Evolutionary conservation across 2,797 vertebrate genomes (phyloP).

Genomic region (Benthosema pterotum): DNA sequence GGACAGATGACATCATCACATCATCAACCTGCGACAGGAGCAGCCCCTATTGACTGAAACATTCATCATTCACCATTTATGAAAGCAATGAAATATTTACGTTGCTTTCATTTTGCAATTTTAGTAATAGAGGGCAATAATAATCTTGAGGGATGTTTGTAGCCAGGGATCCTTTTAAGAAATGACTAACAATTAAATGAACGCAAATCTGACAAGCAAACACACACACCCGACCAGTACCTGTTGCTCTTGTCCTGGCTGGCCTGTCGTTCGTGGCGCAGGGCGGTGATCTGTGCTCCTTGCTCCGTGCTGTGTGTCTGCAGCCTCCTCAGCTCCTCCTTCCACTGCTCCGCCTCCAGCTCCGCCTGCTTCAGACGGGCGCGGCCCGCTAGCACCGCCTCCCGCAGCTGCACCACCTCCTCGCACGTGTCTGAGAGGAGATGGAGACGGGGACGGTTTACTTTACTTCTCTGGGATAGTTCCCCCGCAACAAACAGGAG

Average conservation of each 20-base stretch:
- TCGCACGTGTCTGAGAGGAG: slow-evolving; percentile 73
- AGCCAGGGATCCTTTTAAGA: too few relatives aligned
- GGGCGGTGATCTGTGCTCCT: slow-evolving; percentile 79
- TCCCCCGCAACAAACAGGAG: too few relatives aligned
- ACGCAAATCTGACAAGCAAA: too few relatives aligned
- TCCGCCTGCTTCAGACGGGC: slow-evolving; percentile 85
- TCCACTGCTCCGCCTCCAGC: slow-evolving; percentile 85
- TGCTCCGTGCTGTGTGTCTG: slow-evolving; percentile 84
- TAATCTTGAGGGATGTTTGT: too few relatives aligned
- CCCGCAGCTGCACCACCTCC: slow-evolving; percentile 82
- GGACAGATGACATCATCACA: too few relatives aligned
- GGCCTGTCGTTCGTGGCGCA: slow-evolving; percentile 82
- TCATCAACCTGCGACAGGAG: too few relatives aligned
- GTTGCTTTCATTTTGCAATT: too few relatives aligned
- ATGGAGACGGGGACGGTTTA: background rate
- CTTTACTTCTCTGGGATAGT: background rate
- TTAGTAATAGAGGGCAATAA: too few relatives aligned
- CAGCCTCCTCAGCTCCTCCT: slow-evolving; percentile 78
- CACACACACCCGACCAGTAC: slow-evolving; percentile 57
- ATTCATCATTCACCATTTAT: too few relatives aligned
- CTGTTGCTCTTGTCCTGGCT: slow-evolving; percentile 87
- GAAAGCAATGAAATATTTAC: too few relatives aligned
- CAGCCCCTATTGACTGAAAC: too few relatives aligned
- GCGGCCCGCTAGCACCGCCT: slow-evolving; percentile 79
- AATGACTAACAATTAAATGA: too few relatives aligned